phyloP scores from a whole-genome alignment of 2,888 invertebrate genomes.

The Synanthedon myopaeformis region DNA sequence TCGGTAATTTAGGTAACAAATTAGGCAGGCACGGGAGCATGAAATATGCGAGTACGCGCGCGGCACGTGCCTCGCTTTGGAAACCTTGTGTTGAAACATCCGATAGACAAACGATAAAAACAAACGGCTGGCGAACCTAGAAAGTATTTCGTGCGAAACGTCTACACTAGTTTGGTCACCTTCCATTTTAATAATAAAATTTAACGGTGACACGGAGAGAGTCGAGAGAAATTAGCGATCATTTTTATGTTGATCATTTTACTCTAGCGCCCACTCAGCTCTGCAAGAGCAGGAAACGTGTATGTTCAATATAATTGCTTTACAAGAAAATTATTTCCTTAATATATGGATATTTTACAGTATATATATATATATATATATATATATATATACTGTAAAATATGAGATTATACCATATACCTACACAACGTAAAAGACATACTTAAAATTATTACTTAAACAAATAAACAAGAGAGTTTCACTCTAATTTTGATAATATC shows the following conservation, averaged over 20 bases:
- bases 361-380: too few species aligned
- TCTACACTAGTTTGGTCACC: conserved; percentile 6
- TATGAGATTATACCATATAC: too few species aligned
- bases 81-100: conserved; percentile 23
- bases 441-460: too few species aligned
- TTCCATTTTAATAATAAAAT: conserved; percentile 7
- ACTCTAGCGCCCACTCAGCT: too few species aligned
- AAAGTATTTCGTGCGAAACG: conserved; percentile 17
- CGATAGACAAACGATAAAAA: conserved; percentile 15
- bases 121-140: conserved; percentile 7
- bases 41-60: conserved; percentile 30
- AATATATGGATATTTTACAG: too few species aligned
- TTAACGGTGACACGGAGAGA: conserved; percentile 7
- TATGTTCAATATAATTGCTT: too few species aligned
- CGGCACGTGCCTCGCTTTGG: conserved; percentile 20
- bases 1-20: conserved; percentile 29
- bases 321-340: too few species aligned
- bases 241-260: neutral
- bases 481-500: too few species aligned
- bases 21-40: conserved; percentile 39
- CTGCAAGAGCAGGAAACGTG: too few species aligned
- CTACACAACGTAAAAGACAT: too few species aligned
- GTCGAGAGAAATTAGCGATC: conserved; percentile 7
- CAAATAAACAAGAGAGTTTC: too few species aligned
- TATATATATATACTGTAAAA: too few species aligned